Evolutionary conservation across 2,888 invertebrate species (phyloP).

Genomic region (Andricus quercusramuli): DNA sequence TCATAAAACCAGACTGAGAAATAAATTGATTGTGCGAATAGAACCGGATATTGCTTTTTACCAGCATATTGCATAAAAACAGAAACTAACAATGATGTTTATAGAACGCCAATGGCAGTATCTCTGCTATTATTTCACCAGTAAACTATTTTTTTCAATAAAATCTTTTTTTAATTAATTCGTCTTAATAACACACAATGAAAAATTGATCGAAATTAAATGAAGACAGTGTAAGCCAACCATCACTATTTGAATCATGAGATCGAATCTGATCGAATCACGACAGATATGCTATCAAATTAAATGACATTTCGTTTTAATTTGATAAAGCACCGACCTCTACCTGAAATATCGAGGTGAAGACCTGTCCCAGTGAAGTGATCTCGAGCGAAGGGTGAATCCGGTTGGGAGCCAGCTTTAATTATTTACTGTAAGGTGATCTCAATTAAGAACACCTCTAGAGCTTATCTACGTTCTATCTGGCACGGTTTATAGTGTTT

Average conservation of each 20-base stretch:
- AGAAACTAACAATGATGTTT: conserved; percentile 14
- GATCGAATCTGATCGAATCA: not conserved
- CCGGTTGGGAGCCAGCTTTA: conserved; percentile 56
- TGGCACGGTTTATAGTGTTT: conserved; percentile 34
- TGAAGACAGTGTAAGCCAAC: not conserved
- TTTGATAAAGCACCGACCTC: not conserved
- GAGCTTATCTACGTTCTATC: conserved; percentile 45
- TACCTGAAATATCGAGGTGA: not conserved
- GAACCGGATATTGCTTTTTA: conserved; percentile 14
- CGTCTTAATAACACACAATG: not conserved
- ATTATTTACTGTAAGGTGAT: conserved; percentile 66
- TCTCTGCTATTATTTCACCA: not conserved
- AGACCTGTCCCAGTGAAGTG: not conserved
- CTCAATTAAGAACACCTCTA: conserved; percentile 62
- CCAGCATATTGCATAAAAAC: conserved; percentile 5
- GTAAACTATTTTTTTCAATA: not conserved
- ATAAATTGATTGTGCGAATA: not conserved
- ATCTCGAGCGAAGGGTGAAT: not conserved
- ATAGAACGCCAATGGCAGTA: not conserved
- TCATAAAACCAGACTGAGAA: not conserved
- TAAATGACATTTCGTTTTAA: not conserved
- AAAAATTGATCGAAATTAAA: not conserved
- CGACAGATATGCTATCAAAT: not conserved
- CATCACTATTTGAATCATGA: not conserved
- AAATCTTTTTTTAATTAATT: not conserved